phyloP scores from a whole-genome alignment of 2,888 invertebrate species.

The Pilophorus perplexus region DNA sequence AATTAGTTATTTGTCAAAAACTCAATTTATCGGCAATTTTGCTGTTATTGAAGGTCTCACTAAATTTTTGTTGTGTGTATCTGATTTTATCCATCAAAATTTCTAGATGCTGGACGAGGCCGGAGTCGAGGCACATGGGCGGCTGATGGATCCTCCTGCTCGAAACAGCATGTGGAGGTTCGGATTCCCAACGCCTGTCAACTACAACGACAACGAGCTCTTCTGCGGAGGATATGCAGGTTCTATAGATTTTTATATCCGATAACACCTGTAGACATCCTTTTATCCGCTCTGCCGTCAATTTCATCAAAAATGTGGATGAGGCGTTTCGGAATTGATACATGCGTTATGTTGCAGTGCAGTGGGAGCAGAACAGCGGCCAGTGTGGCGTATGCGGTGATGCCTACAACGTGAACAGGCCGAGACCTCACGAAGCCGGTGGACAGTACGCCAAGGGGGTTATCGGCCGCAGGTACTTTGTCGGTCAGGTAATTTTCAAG shows the following conservation, averaged over 20 bases:
- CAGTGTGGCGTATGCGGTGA: slow-evolving; percentile 90
- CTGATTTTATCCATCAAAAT: neutral
- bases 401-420: slow-evolving; percentile 66
- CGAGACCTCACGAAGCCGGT: slow-evolving; percentile 85
- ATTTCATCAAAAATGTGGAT: neutral
- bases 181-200: slow-evolving; percentile 89
- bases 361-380: slow-evolving; percentile 82
- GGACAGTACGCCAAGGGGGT: slow-evolving; percentile 84
- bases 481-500: slow-evolving; percentile 74
- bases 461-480: slow-evolving; percentile 74
- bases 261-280: too few relatives aligned
- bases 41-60: too few relatives aligned
- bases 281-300: too few relatives aligned
- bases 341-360: slow-evolving; percentile 59
- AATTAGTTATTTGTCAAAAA: too few relatives aligned
- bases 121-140: slow-evolving; percentile 71
- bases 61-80: too few relatives aligned
- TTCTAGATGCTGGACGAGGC: slow-evolving; percentile 24
- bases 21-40: too few relatives aligned
- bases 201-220: slow-evolving; percentile 91
- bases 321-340: slow-evolving; percentile 3
- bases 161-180: slow-evolving; percentile 93
- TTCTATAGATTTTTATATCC: slow-evolving; percentile 51
- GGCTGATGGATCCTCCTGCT: slow-evolving; percentile 89
- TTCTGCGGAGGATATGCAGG: slow-evolving; percentile 90